Base-by-base conservation (phyloP, 2,113 vertebrate species). In the Mobula birostris region DNA sequence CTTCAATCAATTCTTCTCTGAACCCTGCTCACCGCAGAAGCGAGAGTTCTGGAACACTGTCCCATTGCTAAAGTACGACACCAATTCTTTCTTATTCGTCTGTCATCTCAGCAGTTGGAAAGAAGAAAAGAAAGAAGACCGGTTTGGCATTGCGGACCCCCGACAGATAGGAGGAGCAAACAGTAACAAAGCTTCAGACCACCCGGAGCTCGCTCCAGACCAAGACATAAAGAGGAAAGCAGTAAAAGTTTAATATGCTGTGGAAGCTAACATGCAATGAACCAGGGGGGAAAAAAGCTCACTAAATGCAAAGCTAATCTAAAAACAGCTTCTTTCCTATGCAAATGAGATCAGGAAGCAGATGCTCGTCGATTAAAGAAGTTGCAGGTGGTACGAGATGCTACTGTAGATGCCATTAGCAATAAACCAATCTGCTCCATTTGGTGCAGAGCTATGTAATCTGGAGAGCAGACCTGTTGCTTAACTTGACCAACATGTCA, bases 311-410 rank as follows among this genome's bases (percentile, higher is more conserved):
- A 90, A 68, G 85, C 85, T 90, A 66, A 90, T 90, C 85, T 66
- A 66, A 66, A 90, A 90, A 63, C 85, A 90, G 85, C 85, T 90
- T 90, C 61, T 68, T 90, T 61, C 29, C 14, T n/a, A 17, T 68
- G 85, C n/a, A 90, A 90, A 90, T 90, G 61, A 32, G 29, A 90
- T 68, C 12, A 66, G 29, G 61, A 90, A 68, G 58, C 85, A 90
- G 85, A 90, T 90, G 85, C n/a, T 90, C n/a, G 85, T 90, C 66
- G 85, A 90, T 90, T 90, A 90, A 90, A 68, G 61, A 61, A 63
- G 5, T 90, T 66, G 85, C 85, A 66, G 85, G 85, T 90, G 85
- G 85, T 68, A 66, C 21, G 83, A 19, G 32, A 90, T 63, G 63
- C 29, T 61, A 32, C 29, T 90, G 85, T 61, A 90, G 85, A 90